Conservation (phyloP, 2,888 invertebrate species). For the Metalampra italica region DNA sequence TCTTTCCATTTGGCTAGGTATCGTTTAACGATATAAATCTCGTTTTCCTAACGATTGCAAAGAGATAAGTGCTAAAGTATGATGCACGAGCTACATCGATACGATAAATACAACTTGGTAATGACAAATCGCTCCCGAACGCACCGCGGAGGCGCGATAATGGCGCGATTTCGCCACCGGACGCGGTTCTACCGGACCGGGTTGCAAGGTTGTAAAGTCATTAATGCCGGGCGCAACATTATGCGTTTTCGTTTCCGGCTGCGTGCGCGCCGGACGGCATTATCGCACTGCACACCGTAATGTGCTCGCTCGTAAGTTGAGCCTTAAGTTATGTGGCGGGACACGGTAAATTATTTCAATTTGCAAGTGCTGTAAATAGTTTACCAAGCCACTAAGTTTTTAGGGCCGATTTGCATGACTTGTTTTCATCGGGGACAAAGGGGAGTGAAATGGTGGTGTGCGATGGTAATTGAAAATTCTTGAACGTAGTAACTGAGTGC, state of each 20-base stretch:
- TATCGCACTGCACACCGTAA: slow-evolving; percentile 35
- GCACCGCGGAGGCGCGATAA: slow-evolving; percentile 35
- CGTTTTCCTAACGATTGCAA: too few species aligned
- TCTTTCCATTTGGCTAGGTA: too few species aligned
- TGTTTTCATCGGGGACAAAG: slow-evolving; percentile 36
- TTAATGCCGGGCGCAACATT: slow-evolving; percentile 45
- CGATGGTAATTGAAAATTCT: slow-evolving; percentile 9
- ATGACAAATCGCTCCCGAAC: slow-evolving; percentile 32
- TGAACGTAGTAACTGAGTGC: background rate
- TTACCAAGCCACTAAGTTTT: slow-evolving; percentile 52
- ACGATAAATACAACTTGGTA: slow-evolving; percentile 29
- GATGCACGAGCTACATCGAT: slow-evolving; percentile 17
- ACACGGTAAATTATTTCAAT: slow-evolving; percentile 62
- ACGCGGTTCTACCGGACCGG: background rate
- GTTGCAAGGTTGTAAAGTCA: slow-evolving; percentile 43
- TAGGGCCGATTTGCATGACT: slow-evolving; percentile 53
- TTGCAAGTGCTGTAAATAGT: slow-evolving; percentile 57
- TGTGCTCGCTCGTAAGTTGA: slow-evolving; percentile 43
- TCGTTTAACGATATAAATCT: too few species aligned
- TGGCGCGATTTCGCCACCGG: slow-evolving; percentile 24
- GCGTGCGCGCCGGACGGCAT: slow-evolving; percentile 33
- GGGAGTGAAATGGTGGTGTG: slow-evolving; percentile 8
- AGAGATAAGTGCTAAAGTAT: background rate
- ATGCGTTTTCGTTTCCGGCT: slow-evolving; percentile 49
- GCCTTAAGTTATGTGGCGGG: slow-evolving; percentile 47